Evolutionary conservation across 2,113 vertebrate species (phyloP).

Genomic region (Otis tarda): DNA sequence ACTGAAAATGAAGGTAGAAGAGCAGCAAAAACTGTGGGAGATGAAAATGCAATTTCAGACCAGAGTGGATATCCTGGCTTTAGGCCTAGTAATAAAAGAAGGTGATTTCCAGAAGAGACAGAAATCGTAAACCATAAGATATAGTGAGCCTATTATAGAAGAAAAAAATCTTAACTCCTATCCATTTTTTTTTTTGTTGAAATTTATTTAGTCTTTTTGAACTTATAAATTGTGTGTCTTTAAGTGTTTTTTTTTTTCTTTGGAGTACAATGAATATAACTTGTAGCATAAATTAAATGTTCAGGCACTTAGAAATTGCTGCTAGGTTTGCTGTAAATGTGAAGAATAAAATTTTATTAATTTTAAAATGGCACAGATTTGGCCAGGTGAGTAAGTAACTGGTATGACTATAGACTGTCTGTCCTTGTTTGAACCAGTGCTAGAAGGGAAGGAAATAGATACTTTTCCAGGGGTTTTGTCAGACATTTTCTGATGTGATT

Average conservation of each 20-base stretch:
- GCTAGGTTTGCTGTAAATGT: background rate
- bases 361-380: background rate
- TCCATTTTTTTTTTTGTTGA: background rate
- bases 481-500: constrained; percentile 31
- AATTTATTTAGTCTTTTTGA: background rate
- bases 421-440: background rate
- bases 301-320: background rate
- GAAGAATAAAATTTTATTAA: background rate
- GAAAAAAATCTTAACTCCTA: background rate
- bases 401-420: background rate
- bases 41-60: constrained; percentile 18
- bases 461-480: constrained; percentile 9
- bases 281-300: background rate
- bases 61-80: constrained; percentile 1
- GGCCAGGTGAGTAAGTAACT: background rate
- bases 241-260: background rate
- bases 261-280: background rate
- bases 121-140: background rate
- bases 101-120: background rate
- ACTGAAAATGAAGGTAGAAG: constrained; percentile 10
- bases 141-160: background rate
- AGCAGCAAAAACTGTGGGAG: background rate
- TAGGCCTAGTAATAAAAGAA: background rate
- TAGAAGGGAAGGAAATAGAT: background rate
- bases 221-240: background rate